Evolutionary conservation across 2,113 vertebrate genomes (phyloP), one percentile per base, ranked within the genome.

Genomic region (Polyodon spathula): DNA sequence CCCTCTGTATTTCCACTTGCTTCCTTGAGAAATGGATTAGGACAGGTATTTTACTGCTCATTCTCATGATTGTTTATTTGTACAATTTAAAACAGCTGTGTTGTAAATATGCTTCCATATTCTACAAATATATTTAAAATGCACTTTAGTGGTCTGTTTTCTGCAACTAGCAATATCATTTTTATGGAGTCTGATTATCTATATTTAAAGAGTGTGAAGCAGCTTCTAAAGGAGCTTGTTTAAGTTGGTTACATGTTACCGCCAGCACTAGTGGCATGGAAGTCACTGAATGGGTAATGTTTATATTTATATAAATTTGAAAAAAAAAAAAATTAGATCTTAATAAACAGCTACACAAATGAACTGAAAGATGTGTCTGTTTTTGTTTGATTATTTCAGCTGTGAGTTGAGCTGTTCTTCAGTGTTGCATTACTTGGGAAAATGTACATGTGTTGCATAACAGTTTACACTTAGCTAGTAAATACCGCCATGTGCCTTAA

Each of bases 231-330:
- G 76, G 81, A 83, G 74, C 78, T 78, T 80, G 78, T 75, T 58
- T 76, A 70, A 73, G 74, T 82, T 77, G 75, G 74, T 77, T 79
- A 78, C 71, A 73, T 81, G 83, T 51, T 52, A 44, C 50, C 84
- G 80, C 76, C 80, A 81, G 78, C 76, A 79, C 76, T 84, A 76
- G 85, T 80, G 80, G 81, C 78, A 78, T 67, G 37, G 14, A 71
- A 77, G 77, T 84, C 80, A 81, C 79, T 81, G 80, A 64, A 73
- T 79, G 70, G 73, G 81, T 75, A 78, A 77, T 84, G 79, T 83
- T 81, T 84, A 82, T 86, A 84, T 87, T 86, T 85, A 81, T 84
- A 84, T 76, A 80, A 77, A 81, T 77, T 75, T 82, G 75, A 76
- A 80, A 75, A 75, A 80, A 76, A 80, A 75, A 75, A 80, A 70